Percentiles rank a stretch among this genome's conserved stretches.
phyloP scores from a whole-genome alignment of 1,140 invertebrate genomes.

The Notospermus geniculatus region DNA sequence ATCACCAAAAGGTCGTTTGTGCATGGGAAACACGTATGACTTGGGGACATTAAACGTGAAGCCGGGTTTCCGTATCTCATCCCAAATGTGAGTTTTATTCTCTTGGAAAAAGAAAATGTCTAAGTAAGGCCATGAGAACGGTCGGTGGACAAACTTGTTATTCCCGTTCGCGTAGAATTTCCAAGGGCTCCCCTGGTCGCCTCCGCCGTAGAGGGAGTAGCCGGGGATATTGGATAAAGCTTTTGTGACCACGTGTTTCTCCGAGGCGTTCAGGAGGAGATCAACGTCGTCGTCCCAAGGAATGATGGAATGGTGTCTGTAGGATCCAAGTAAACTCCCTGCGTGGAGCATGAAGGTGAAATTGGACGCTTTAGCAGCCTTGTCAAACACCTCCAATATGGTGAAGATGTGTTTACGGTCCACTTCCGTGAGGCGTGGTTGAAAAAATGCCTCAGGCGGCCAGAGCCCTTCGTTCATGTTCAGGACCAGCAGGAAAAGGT shows the following conservation, averaged over 20 bases:
- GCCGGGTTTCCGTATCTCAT: constrained; percentile 28
- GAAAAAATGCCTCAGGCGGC: not conserved
- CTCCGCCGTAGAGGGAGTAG: constrained; percentile 15
- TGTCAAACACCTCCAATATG: constrained; percentile 12
- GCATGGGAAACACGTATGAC: constrained; percentile 36
- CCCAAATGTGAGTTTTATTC: constrained; percentile 42
- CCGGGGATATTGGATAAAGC: constrained; percentile 13
- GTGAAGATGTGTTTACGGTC: not conserved
- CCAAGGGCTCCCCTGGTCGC: constrained; percentile 21
- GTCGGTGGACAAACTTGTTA: constrained; percentile 17
- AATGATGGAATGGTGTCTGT: constrained; percentile 32
- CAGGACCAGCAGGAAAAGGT: constrained; percentile 11
- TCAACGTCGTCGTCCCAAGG: constrained; percentile 42
- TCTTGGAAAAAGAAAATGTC: constrained; percentile 47
- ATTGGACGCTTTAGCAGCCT: constrained; percentile 12
- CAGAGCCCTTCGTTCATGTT: constrained; percentile 11
- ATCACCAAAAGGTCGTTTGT: constrained; percentile 32
- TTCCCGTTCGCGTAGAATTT: constrained; percentile 31
- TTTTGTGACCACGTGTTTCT: constrained; percentile 16
- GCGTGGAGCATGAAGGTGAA: constrained; percentile 30
- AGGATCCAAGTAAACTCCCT: constrained; percentile 32
- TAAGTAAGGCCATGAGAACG: constrained; percentile 42
- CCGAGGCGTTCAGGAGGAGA: constrained; percentile 25
- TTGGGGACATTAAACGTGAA: constrained; percentile 29
- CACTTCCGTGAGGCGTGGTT: not conserved